Conservation (phyloP, 2,797 vertebrate species). For the Poeciliopsis infans region DNA sequence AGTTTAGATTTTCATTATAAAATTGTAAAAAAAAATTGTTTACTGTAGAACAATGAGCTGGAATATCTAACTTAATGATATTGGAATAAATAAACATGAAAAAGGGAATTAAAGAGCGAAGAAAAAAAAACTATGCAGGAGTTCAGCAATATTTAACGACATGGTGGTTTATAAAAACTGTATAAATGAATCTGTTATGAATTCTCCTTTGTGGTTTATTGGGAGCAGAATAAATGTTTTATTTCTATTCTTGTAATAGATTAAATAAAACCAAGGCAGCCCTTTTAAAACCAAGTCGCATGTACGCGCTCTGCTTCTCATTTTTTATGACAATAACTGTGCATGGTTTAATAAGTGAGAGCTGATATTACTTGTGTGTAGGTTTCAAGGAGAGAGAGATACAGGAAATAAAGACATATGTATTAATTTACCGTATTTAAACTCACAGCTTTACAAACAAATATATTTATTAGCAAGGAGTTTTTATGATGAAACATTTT, state of each 20-base stretch:
- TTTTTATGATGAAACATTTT: neutral
- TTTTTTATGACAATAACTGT: neutral
- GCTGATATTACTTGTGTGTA: neutral
- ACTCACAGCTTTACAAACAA: neutral
- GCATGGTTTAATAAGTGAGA: neutral
- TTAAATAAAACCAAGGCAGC: neutral
- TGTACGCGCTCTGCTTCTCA: too few species aligned
- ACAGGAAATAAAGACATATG: neutral
- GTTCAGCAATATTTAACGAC: constrained; percentile 1
- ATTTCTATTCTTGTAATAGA: neutral
- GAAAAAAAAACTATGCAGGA: neutral
- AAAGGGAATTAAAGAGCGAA: neutral
- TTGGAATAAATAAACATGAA: neutral
- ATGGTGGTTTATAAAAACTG: neutral
- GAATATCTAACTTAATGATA: neutral
- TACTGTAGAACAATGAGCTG: neutral
- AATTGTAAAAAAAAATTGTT: neutral
- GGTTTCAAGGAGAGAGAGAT: neutral
- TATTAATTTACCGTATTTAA: neutral
- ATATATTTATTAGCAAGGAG: neutral
- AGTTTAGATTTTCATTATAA: neutral
- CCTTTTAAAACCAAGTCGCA: neutral
- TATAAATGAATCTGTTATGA: neutral
- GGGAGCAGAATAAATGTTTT: neutral
- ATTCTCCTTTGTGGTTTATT: neutral